phyloP scores from a whole-genome alignment of 2,797 vertebrate genomes.

The Sebastes kiyomatsui region DNA sequence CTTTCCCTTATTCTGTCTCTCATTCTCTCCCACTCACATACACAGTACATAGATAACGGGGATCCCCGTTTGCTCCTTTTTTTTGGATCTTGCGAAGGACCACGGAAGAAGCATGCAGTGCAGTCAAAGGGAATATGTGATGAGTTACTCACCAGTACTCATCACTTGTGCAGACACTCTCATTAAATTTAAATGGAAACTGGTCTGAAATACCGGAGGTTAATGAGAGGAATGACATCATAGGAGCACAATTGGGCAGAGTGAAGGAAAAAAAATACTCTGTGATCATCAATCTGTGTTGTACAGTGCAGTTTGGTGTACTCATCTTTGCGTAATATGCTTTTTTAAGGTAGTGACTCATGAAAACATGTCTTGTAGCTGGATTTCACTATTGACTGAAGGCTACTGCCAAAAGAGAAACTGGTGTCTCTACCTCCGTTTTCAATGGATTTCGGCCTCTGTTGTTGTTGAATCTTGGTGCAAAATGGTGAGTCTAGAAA shows the following conservation, averaged over 20 bases:
- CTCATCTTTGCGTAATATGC: not conserved
- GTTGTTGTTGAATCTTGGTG: not conserved
- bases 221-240: slow-evolving; percentile 17
- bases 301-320: not conserved
- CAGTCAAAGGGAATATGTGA: slow-evolving; percentile 39
- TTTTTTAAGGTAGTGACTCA: not conserved
- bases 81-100: slow-evolving; percentile 18
- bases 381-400: not conserved
- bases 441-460: not conserved
- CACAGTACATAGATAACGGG: not conserved
- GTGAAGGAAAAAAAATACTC: not conserved
- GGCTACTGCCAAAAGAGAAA: not conserved
- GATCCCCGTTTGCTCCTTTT: slow-evolving; percentile 21
- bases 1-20: not conserved
- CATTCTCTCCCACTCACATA: not conserved
- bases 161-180: slow-evolving; percentile 36
- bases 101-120: not conserved
- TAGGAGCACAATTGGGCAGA: not conserved
- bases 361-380: not conserved
- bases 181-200: slow-evolving; percentile 39
- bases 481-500: slow-evolving; percentile 10
- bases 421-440: not conserved
- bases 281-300: not conserved
- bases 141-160: slow-evolving; percentile 30
- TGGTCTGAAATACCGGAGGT: slow-evolving; percentile 13